phyloP scores from a whole-genome alignment of 1,140 invertebrate genomes.

The Holotrichia oblita region DNA sequence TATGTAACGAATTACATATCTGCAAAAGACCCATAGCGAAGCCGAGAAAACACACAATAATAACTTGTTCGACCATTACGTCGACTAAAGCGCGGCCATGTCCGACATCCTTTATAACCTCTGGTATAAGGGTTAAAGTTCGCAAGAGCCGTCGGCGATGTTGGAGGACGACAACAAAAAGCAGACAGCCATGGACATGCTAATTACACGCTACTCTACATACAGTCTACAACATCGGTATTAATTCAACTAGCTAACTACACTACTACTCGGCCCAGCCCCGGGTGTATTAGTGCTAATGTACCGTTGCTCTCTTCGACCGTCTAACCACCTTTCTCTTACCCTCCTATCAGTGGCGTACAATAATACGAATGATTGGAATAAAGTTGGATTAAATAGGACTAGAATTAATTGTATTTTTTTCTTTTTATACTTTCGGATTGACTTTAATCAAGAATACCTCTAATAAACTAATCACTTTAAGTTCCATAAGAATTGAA shows the following conservation, averaged over 20 bases:
- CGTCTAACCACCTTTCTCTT: constrained; percentile 20
- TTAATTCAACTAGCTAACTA: constrained; percentile 59
- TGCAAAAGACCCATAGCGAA: constrained; percentile 23
- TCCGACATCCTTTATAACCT: constrained; percentile 45
- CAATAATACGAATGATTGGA: neutral
- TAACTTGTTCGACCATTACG: constrained; percentile 34
- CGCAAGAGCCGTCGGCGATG: constrained; percentile 44
- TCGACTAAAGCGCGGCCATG: constrained; percentile 29
- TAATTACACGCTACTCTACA: constrained; percentile 58
- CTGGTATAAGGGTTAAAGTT: constrained; percentile 53
- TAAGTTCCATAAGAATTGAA: too few species aligned
- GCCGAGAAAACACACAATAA: constrained; percentile 39
- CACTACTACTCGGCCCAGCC: constrained; percentile 49
- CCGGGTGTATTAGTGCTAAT: constrained; percentile 57
- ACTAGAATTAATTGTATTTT: too few species aligned
- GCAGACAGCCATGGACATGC: constrained; percentile 58
- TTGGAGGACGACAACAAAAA: constrained; percentile 45
- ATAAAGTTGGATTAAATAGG: too few species aligned
- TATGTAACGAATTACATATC: neutral
- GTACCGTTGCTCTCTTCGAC: constrained; percentile 51
- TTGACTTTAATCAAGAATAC: too few species aligned
- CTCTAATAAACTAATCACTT: too few species aligned
- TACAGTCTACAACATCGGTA: constrained; percentile 57
- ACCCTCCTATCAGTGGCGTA: constrained; percentile 14
- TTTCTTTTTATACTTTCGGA: too few species aligned